Conservation (phyloP, 2,888 invertebrate genomes). For the Epirrhoe tristata region DNA sequence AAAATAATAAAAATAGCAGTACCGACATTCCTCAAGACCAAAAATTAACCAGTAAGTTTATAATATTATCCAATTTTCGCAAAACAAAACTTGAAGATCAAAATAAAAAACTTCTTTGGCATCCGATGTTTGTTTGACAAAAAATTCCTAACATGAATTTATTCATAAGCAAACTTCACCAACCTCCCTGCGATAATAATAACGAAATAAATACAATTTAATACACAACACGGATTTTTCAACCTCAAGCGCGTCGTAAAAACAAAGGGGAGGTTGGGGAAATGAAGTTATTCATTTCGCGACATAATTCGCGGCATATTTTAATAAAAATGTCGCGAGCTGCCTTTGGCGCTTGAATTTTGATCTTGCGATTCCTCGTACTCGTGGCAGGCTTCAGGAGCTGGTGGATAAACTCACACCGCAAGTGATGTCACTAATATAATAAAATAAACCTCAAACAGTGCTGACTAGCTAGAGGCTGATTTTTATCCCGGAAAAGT, state of each 20-base stretch:
- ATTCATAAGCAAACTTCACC: constrained; percentile 42
- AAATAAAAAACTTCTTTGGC: constrained; percentile 19
- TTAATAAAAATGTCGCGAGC: constrained; percentile 64
- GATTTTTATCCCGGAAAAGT: no score
- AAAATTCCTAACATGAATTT: constrained; percentile 43
- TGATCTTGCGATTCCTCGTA: constrained; percentile 34
- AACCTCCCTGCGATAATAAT: constrained; percentile 40
- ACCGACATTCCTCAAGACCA: no score
- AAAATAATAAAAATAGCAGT: no score
- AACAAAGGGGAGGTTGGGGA: constrained; percentile 59
- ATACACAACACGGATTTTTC: constrained; percentile 39
- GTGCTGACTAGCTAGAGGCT: no score
- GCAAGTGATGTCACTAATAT: neutral
- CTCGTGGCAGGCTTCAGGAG: constrained; percentile 9
- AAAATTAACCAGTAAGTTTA: no score
- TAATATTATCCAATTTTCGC: neutral
- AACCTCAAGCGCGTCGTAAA: constrained; percentile 63
- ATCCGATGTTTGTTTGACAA: constrained; percentile 31
- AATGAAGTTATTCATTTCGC: constrained; percentile 73
- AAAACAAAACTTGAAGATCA: constrained; percentile 1
- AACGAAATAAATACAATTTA: constrained; percentile 49
- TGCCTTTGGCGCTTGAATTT: constrained; percentile 35
- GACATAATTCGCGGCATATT: constrained; percentile 73
- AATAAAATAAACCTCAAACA: neutral
- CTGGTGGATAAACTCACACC: neutral